Evolutionary conservation across 2,113 vertebrate species (phyloP).

Genomic region (Motacilla tschutschensis): DNA sequence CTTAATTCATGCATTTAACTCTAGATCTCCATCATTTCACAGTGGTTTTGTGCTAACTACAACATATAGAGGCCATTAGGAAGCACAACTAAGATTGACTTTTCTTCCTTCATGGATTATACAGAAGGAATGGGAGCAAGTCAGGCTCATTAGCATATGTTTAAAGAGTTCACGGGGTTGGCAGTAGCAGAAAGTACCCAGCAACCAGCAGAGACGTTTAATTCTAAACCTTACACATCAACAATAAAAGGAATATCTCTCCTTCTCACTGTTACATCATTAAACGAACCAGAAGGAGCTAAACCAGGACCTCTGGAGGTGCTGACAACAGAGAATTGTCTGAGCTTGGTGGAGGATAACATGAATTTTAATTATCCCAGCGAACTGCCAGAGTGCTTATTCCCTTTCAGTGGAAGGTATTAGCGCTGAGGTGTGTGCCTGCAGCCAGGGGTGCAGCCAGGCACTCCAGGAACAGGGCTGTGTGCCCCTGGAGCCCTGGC

Average conservation of each 20-base stretch:
- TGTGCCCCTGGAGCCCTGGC: not conserved
- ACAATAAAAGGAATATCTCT: slow-evolving; percentile 37
- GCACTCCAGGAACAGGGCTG: not conserved
- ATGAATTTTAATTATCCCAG: slow-evolving; percentile 33
- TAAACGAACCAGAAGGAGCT: slow-evolving; percentile 33
- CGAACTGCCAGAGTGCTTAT: not conserved
- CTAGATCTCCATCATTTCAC: slow-evolving; percentile 1
- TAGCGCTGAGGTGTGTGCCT: not conserved
- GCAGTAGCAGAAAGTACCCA: slow-evolving; percentile 33
- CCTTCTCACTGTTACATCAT: slow-evolving; percentile 18
- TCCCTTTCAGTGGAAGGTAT: not conserved
- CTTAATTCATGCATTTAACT: slow-evolving; percentile 57
- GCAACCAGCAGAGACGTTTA: slow-evolving; percentile 51
- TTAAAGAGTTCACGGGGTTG: slow-evolving; percentile 51
- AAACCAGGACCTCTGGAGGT: slow-evolving; percentile 46
- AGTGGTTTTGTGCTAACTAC: slow-evolving; percentile 51
- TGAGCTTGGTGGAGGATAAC: not conserved
- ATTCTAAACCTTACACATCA: slow-evolving; percentile 41
- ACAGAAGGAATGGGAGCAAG: slow-evolving; percentile 37
- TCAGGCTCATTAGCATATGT: slow-evolving; percentile 32
- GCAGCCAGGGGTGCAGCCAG: not conserved
- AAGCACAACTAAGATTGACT: slow-evolving; percentile 45
- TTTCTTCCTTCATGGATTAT: slow-evolving; percentile 53
- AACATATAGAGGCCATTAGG: slow-evolving; percentile 41
- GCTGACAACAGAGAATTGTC: slow-evolving; percentile 34